A percentile compares a stretch with the other conserved stretches of the same genome.
Evolutionary conservation across 2,113 vertebrate species (phyloP).

Genomic region (Acrocephalus kingi): DNA sequence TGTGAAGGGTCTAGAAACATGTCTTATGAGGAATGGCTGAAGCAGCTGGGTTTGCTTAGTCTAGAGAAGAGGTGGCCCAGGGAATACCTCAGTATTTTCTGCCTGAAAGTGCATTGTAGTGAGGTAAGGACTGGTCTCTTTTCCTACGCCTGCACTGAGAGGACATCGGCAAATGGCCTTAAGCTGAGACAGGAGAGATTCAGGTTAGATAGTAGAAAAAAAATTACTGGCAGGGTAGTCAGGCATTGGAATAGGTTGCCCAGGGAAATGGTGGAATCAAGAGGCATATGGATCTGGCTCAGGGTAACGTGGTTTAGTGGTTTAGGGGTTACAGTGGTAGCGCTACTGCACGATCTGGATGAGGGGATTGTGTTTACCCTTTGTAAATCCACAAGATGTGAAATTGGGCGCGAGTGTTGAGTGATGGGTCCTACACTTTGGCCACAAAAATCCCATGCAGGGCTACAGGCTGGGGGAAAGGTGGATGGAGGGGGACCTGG

Average conservation of each 20-base stretch:
- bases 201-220: neutral
- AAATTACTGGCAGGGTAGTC: neutral
- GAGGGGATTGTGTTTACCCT: neutral
- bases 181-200: neutral
- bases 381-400: neutral
- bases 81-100: neutral
- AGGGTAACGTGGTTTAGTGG: neutral
- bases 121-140: neutral
- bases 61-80: neutral
- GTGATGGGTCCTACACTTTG: neutral
- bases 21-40: neutral
- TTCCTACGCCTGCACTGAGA: neutral
- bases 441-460: neutral
- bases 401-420: accelerated
- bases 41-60: neutral
- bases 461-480: too few relatives aligned
- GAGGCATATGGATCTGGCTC: neutral
- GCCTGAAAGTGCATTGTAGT: neutral
- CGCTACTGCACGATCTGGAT: neutral
- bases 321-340: neutral
- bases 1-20: neutral
- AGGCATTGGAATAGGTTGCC: neutral
- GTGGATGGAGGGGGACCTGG: neutral
- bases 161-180: neutral
- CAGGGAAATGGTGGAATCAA: neutral